Percentiles rank a stretch among this genome's conserved stretches.
phyloP scores from a whole-genome alignment of 1,140 invertebrate species.

The Saxidomus purpurata region DNA sequence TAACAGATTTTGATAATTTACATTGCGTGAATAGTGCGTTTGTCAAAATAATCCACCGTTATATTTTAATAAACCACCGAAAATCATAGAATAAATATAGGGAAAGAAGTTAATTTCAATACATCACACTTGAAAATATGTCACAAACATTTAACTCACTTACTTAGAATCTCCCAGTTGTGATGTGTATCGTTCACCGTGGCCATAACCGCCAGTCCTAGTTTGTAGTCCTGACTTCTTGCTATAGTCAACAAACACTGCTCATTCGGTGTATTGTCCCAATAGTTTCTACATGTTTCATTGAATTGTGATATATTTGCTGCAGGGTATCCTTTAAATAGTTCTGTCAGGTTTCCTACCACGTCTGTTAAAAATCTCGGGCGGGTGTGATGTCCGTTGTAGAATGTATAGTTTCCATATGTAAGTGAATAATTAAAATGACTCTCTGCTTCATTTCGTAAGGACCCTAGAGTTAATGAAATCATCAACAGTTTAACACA shows the following conservation, averaged over 20 bases:
- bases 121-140: too few species aligned
- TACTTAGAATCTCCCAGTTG: background rate
- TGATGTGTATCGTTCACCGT: background rate
- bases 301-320: constrained; percentile 13
- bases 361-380: background rate
- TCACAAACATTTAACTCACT: background rate
- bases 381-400: background rate
- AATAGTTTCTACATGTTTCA: constrained; percentile 12
- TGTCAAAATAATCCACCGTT: too few species aligned
- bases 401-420: background rate
- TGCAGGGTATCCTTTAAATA: background rate
- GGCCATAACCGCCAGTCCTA: background rate
- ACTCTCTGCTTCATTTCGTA: background rate
- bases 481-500: background rate
- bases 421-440: background rate
- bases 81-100: too few species aligned
- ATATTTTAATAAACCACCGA: too few species aligned
- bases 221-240: background rate
- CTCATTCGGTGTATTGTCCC: constrained; percentile 3
- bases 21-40: too few species aligned
- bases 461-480: background rate
- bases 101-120: too few species aligned
- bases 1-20: too few species aligned
- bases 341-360: background rate
- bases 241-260: constrained; percentile 37